Conservation (phyloP, 2,888 invertebrate species). For the Notocelia uddmanniana region DNA sequence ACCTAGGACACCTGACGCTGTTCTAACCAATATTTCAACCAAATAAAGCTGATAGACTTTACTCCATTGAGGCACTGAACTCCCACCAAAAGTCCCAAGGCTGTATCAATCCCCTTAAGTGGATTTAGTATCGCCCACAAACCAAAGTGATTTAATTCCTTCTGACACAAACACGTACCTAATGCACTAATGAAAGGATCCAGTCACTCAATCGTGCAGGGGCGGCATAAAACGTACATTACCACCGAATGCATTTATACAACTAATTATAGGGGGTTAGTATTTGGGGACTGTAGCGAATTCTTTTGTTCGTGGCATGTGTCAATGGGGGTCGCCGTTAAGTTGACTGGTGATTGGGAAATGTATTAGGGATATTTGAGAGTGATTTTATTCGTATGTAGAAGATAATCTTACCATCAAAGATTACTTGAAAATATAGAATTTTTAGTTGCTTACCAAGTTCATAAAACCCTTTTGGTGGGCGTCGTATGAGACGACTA, state of each 20-base stretch:
- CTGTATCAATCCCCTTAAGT: neutral
- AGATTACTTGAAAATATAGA: too few species aligned
- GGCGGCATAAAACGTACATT: constrained; percentile 67
- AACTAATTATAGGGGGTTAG: constrained; percentile 68
- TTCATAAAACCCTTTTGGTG: too few species aligned
- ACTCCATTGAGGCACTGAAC: neutral
- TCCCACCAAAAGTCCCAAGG: neutral
- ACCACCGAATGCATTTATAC: constrained; percentile 72
- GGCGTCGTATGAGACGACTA: too few species aligned
- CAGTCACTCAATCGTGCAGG: constrained; percentile 55
- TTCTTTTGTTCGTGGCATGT: constrained; percentile 46
- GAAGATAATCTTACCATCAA: too few species aligned
- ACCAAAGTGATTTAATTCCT: constrained; percentile 40
- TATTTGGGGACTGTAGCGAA: constrained; percentile 40
- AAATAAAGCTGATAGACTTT: constrained; percentile 2
- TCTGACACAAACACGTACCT: constrained; percentile 39
- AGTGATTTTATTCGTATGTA: neutral
- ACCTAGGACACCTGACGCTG: too few species aligned
- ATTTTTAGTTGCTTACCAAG: too few species aligned
- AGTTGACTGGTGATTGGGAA: constrained; percentile 35
- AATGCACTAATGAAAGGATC: constrained; percentile 58
- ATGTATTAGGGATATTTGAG: constrained; percentile 2
- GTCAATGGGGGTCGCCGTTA: constrained; percentile 35
- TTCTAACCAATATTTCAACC: constrained; percentile 12
- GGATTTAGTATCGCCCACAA: neutral